phyloP scores from a whole-genome alignment of 2,113 vertebrate genomes.

The Parus major region DNA sequence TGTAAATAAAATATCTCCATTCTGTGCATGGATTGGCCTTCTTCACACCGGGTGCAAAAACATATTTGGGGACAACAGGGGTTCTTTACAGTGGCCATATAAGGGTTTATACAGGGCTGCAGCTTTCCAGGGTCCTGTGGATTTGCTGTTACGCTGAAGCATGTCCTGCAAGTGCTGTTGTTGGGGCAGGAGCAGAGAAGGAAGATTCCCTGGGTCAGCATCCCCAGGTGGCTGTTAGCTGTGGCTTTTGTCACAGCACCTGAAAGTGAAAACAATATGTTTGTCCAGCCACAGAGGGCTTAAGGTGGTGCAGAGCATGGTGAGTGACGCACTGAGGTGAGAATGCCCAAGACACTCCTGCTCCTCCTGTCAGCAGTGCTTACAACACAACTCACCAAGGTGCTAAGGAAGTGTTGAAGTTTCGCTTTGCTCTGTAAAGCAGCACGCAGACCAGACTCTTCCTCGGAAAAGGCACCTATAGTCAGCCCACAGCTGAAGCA shows the following conservation, averaged over 20 bases:
- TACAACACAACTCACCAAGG: not conserved
- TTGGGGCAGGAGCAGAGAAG: not conserved
- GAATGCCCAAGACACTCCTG: not conserved
- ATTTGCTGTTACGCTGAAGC: no score
- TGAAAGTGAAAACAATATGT: not conserved
- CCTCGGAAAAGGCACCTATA: not conserved
- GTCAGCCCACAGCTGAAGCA: not conserved
- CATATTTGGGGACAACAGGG: not conserved
- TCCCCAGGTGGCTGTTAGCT: not conserved
- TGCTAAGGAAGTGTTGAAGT: not conserved
- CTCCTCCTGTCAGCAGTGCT: not conserved
- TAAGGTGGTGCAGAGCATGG: not conserved
- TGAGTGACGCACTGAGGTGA: accelerated
- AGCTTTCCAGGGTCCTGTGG: not conserved
- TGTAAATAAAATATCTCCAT: not conserved
- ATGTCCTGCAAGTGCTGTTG: accelerated
- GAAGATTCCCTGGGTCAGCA: accelerated
- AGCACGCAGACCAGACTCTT: not conserved
- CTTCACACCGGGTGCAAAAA: not conserved
- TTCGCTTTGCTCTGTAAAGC: not conserved
- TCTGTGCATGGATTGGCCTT: not conserved
- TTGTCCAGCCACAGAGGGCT: not conserved
- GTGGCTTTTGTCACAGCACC: not conserved
- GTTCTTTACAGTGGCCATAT: not conserved
- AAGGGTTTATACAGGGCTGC: no score